These are phyloP conservation scores for Leucoraja erinaceus DNA, from an alignment of 2,113 vertebrate species.

Conservation along the genomic window DNA sequence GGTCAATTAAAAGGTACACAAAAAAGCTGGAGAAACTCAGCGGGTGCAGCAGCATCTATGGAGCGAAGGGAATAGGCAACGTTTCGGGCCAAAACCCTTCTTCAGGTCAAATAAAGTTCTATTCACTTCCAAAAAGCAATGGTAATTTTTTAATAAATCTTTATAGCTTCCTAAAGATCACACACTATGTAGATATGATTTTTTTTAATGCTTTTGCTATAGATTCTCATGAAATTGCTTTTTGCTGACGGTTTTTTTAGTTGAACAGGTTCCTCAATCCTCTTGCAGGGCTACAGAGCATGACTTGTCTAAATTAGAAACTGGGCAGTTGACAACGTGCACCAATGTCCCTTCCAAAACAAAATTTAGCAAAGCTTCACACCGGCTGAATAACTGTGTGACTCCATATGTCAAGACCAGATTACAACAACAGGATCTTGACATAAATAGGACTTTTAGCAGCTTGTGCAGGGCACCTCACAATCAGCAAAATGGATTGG, in stretches of 20 bases:
- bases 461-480: not conserved
- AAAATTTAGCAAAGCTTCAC: not conserved
- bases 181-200: not conserved
- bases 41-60: too few relatives aligned
- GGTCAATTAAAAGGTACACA: too few relatives aligned
- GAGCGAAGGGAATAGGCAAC: too few relatives aligned
- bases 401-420: not conserved
- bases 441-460: conserved; percentile 5
- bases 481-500: not conserved
- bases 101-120: too few relatives aligned
- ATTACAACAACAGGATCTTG: conserved; percentile 3
- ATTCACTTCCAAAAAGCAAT: not conserved
- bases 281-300: not conserved
- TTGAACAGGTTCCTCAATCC: not conserved
- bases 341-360: not conserved
- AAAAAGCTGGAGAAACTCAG: too few relatives aligned
- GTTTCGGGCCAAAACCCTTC: too few relatives aligned
- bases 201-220: too few relatives aligned
- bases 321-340: too few relatives aligned
- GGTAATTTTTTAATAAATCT: not conserved
- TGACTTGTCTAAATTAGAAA: not conserved
- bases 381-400: not conserved
- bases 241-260: too few relatives aligned
- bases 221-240: too few relatives aligned
- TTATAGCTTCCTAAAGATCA: not conserved